These are phyloP conservation scores for Atta texana DNA, from an alignment of 1,140 invertebrate genomes.

Conservation along the genomic window DNA sequence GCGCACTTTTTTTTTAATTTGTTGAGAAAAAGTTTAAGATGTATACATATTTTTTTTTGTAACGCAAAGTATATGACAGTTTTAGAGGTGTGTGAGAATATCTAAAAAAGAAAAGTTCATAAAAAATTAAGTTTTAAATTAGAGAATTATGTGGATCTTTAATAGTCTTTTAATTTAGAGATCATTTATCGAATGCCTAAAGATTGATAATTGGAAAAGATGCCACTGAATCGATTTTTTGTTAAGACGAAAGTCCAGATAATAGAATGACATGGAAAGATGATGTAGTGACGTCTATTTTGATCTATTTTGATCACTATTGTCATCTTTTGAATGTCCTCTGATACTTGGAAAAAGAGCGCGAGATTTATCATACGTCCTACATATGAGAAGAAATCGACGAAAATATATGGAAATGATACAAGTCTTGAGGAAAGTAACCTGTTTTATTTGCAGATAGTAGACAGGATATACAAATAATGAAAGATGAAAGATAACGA, in stretches of 20 bases:
- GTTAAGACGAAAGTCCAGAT: not conserved
- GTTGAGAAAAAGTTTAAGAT: not conserved
- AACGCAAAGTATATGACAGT: not conserved
- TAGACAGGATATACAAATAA: slow-evolving; percentile 56
- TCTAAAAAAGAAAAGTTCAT: not conserved
- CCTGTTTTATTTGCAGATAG: slow-evolving; percentile 44
- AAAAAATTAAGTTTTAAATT: not conserved
- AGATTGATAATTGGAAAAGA: not conserved
- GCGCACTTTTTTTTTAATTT: slow-evolving; percentile 24
- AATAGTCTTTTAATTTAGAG: not conserved
- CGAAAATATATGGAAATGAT: not conserved
- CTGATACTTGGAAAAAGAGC: not conserved
- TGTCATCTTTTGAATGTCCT: not conserved
- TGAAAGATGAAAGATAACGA: slow-evolving; percentile 62
- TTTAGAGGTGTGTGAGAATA: not conserved
- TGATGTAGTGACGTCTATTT: not conserved
- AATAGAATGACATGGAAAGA: not conserved
- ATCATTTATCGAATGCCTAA: not conserved
- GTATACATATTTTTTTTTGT: not conserved
- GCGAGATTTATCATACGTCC: slow-evolving; percentile 19
- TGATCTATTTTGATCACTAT: not conserved
- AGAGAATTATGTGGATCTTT: not conserved
- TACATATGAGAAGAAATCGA: not conserved
- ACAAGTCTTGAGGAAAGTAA: slow-evolving; percentile 57
- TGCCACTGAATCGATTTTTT: not conserved